Percentiles rank a stretch among this genome's conserved stretches.
Conservation (phyloP, 2,797 vertebrate genomes). For the Morus bassanus region DNA sequence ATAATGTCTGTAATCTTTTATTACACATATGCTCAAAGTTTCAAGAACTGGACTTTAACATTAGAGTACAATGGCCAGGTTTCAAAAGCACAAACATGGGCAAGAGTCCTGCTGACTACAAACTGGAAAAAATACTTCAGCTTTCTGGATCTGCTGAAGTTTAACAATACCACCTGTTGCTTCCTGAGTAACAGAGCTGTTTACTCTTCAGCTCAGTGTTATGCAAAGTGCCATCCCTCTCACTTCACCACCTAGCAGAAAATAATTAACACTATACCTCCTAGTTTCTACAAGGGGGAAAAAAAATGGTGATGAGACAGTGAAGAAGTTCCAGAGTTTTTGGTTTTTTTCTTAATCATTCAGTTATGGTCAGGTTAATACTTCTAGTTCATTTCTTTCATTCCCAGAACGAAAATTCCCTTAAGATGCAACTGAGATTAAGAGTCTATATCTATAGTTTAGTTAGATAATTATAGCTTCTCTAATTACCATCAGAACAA, state of each 20-base stretch:
- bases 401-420: background rate
- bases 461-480: slow-evolving; percentile 6
- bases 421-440: background rate
- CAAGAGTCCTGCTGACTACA: background rate
- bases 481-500: slow-evolving; percentile 36
- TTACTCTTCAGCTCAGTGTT: background rate
- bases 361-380: background rate
- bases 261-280: background rate
- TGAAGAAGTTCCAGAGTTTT: background rate
- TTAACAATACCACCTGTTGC: background rate
- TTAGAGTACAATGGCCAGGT: background rate
- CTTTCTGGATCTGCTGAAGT: background rate
- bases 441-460: background rate
- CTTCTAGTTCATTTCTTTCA: background rate
- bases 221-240: background rate
- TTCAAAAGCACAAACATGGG: background rate
- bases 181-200: background rate
- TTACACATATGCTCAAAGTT: background rate
- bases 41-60: background rate
- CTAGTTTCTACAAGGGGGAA: background rate
- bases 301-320: background rate
- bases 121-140: background rate
- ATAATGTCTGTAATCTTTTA: background rate
- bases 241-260: background rate
- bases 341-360: background rate